These are phyloP conservation scores for Hirtodrosophila histrioides DNA, from an alignment of 2,888 invertebrate genomes.

Conservation along the genomic window DNA sequence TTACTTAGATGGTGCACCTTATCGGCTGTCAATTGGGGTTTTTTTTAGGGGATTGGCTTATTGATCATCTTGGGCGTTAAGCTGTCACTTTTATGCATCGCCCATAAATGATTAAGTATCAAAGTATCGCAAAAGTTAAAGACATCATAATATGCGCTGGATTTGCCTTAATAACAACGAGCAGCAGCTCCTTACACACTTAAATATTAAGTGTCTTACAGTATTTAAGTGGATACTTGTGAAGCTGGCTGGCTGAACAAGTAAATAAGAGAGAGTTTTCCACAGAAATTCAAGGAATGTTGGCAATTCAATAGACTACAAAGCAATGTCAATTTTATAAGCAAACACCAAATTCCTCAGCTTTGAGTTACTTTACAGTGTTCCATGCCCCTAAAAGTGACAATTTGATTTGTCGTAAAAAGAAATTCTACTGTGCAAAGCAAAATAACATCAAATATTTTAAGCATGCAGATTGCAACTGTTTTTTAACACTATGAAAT, in stretches of 20 bases:
- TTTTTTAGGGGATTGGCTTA: slow-evolving; percentile 60
- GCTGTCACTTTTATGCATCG: slow-evolving; percentile 63
- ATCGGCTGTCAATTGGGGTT: slow-evolving; percentile 50
- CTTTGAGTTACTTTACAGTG: too few relatives aligned
- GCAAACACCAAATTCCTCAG: too few relatives aligned
- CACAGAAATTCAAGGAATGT: too few relatives aligned
- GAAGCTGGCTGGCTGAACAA: background rate
- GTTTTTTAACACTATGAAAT: too few relatives aligned
- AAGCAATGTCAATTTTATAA: too few relatives aligned
- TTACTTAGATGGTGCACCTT: slow-evolving; percentile 7
- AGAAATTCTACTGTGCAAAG: too few relatives aligned
- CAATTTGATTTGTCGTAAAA: too few relatives aligned
- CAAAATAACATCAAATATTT: too few relatives aligned
- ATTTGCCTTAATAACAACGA: slow-evolving; percentile 52
- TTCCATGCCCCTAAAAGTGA: too few relatives aligned
- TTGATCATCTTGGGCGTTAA: slow-evolving; percentile 66
- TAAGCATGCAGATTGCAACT: too few relatives aligned
- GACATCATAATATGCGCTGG: slow-evolving; percentile 40
- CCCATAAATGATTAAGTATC: slow-evolving; percentile 39
- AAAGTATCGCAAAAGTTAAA: slow-evolving; percentile 24
- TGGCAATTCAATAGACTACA: too few relatives aligned
- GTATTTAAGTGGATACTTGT: background rate
- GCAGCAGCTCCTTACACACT: background rate
- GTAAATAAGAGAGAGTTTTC: background rate
- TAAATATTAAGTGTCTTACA: background rate